Evolutionary conservation across 1,140 invertebrate genomes (phyloP), one percentile per base, ranked within the genome.

Genomic region (Caerostris extrusa): DNA sequence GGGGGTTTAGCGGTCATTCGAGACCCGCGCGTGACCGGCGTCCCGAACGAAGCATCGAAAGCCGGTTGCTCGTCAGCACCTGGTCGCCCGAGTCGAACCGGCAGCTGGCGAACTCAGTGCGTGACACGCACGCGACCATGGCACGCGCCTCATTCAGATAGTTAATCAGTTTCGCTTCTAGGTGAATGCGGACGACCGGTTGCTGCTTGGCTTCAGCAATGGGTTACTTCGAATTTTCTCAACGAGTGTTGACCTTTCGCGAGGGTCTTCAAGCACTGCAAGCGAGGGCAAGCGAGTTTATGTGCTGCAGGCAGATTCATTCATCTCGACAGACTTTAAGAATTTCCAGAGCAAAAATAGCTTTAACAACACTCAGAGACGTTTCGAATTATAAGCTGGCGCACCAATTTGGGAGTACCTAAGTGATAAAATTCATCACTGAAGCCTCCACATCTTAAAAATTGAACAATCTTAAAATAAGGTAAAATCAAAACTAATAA

Each of bases 1-100:
- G 82, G 19, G 56, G 55, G 82, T 85, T 85, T 85, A 85, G 82
- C 55, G 82, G 82, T 85, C 82, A 85, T 85, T 57, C 82, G 82
- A 85, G 57, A 57, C 82, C 55, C 55, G 56, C 14, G 55, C 82
- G 82, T 85, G 82, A 85, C 56, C 56, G 57, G 82, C 82, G 17
- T 57, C 17, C 53, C 17, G 19, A 85, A 77, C 53, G 34, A 50
- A 50, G 50, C 34, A 34, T 34, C 71, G 71, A n/a, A 17, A 58
- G 57, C 82, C 82, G 55, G 82, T 58, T 58, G 82, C 34, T 17
- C 55, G 17, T 85, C 82, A 85, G 14, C 82, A 85, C 57, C 82
- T 85, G 82, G 82, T 85, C 56, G 57, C 19, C 82, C 77, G 61
- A 67, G 71, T 50, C 71, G 10, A 34, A 10, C 57, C 14, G 57